Base-by-base conservation (phyloP, 1,140 invertebrate species). In the Ceratitis capitata region DNA sequence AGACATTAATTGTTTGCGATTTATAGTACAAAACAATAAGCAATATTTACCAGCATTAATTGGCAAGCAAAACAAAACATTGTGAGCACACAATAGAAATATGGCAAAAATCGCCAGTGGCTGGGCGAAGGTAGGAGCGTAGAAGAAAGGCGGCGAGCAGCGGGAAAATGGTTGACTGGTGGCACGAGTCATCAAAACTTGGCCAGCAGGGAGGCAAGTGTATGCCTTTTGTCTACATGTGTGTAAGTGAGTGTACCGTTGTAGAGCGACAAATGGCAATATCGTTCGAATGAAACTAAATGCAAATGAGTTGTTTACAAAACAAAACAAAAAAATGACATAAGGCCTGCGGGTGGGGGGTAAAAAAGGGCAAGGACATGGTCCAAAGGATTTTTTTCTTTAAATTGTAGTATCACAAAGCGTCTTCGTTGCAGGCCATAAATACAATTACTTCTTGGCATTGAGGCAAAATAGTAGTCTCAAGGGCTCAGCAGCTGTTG, bases 21-120 rank as follows among this genome's bases (percentile, higher is more conserved):
- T 78, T 78, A n/a, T n/a, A n/a, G n/a, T n/a, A 78, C 69, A 78
- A 78, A 78, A 78, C 39, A 78, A 78, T 78, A 78, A 78, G 29
- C 69, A 45, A 45, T 78, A 39, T 78, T 78, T 78, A 78, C 69
- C 35, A 23, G 69, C 69, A 78, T 78, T 78, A 78, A 78, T 78
- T 78, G 69, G 69, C 45, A 78, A 78, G 69, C 69, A 78, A 78
- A 78, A 42, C 69, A 78, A 78, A 78, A 78, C 69, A 42, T n/a
- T 6, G 14, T 6, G 42, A 19, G n/a, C 35, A 78, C 42, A 78
- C 69, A 78, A 78, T 45, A 12, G 39, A 19, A 19, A 3, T 47
- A 78, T 78, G 69, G 39, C 69, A 45, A 45, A 45, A 78, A 78
- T 45, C 35, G n/a, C 10, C n/a, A 78, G 39, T 45, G 39, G 39